A percentile compares a stretch with the other conserved stretches of the same genome.
phyloP scores from a whole-genome alignment of 2,888 invertebrate species.

The Ochlodes sylvanus region DNA sequence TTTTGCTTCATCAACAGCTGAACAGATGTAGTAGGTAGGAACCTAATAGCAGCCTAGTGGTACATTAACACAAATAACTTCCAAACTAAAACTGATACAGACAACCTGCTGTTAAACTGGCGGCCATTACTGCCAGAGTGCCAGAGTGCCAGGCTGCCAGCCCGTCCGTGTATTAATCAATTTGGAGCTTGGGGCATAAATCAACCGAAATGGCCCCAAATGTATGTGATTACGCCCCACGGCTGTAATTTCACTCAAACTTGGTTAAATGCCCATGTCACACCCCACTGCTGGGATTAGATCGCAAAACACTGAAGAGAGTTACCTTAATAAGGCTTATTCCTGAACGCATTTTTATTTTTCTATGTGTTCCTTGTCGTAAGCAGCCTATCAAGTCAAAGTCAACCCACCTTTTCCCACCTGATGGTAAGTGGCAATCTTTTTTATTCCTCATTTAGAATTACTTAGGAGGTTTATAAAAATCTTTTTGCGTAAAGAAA shows the following conservation, averaged over 20 bases:
- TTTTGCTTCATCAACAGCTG: not conserved
- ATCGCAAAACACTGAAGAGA: not conserved
- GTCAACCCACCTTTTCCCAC: too few relatives aligned
- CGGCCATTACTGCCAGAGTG: not conserved
- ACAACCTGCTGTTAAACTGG: constrained; percentile 1
- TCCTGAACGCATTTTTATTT: too few relatives aligned
- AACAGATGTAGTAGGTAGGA: not conserved
- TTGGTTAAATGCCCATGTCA: not conserved
- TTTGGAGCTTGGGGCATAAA: constrained; percentile 55
- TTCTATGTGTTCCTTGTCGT: too few relatives aligned
- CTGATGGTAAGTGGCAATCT: too few relatives aligned
- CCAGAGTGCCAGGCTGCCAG: not conserved
- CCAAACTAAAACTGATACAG: not conserved
- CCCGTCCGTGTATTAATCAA: constrained; percentile 20
- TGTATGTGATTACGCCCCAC: constrained; percentile 62
- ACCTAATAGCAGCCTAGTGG: not conserved
- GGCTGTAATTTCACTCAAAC: constrained; percentile 40
- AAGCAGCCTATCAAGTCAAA: too few relatives aligned
- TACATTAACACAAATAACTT: constrained; percentile 1
- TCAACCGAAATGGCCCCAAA: constrained; percentile 66
- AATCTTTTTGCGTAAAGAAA: not conserved
- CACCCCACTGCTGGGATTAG: not conserved
- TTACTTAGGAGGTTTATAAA: too few relatives aligned
- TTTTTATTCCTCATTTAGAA: too few relatives aligned
- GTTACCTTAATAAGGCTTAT: too few relatives aligned